A percentile compares a stretch with the other conserved stretches of the same genome.
Conservation (phyloP, 2,797 vertebrate genomes). For the Limnodromus scolopaceus region DNA sequence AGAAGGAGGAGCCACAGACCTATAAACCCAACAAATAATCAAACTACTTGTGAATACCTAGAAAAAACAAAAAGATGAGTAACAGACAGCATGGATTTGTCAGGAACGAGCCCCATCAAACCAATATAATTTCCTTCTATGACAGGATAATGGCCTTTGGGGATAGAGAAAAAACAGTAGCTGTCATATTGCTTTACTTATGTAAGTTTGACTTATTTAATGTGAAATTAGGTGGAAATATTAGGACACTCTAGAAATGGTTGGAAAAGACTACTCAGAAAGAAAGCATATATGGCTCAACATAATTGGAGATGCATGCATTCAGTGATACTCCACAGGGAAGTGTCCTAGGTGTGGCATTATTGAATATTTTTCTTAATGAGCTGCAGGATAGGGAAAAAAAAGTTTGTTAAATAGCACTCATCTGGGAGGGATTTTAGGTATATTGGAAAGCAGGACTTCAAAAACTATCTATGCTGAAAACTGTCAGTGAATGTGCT, state of each 20-base stretch:
- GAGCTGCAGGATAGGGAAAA: background rate
- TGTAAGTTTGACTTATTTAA: background rate
- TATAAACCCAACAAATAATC: background rate
- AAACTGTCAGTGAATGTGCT: background rate
- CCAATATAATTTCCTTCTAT: background rate
- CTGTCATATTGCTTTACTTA: background rate
- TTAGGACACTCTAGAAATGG: background rate
- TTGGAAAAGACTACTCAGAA: background rate
- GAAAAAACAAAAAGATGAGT: background rate
- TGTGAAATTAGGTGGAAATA: background rate
- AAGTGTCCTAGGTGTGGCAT: background rate
- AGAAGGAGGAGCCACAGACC: background rate
- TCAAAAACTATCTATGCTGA: background rate
- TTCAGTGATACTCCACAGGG: background rate
- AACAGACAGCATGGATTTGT: background rate
- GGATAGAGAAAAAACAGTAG: background rate
- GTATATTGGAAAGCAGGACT: background rate
- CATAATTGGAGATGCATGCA: background rate
- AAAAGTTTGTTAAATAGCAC: background rate
- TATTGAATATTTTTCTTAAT: background rate
- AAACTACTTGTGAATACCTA: background rate
- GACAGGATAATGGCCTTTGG: background rate
- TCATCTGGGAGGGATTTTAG: background rate
- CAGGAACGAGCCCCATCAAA: background rate
- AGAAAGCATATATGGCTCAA: background rate